Conservation (phyloP, 1,140 invertebrate genomes). For the Chymomyza costata region DNA sequence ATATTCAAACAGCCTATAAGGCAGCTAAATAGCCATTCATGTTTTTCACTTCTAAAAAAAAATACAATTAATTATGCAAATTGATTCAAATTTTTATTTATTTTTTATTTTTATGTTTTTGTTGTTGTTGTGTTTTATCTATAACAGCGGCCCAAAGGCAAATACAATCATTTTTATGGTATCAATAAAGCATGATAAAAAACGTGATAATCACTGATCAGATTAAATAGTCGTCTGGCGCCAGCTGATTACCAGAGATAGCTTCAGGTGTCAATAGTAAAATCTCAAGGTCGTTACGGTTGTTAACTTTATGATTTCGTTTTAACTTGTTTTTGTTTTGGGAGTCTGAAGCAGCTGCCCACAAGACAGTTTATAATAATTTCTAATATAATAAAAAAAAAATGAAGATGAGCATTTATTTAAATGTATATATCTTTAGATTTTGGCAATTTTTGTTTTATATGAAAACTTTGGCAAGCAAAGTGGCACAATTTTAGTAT, state of each 20-base stretch:
- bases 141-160: conserved; percentile 32
- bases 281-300: conserved; percentile 63
- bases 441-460: too few relatives aligned
- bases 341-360: too few relatives aligned
- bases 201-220: conserved; percentile 72
- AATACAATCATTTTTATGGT: conserved; percentile 71
- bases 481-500: too few relatives aligned
- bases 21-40: too few relatives aligned
- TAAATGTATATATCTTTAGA: too few relatives aligned
- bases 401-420: too few relatives aligned
- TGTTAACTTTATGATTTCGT: conserved; percentile 65
- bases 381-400: too few relatives aligned
- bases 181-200: conserved; percentile 72
- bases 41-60: conserved; percentile 36
- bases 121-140: conserved; percentile 28
- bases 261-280: conserved; percentile 66
- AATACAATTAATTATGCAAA: conserved; percentile 63
- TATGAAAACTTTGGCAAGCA: too few relatives aligned
- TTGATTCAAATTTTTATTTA: conserved; percentile 46
- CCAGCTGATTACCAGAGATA: conserved; percentile 61
- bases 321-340: conserved; percentile 43
- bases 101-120: conserved; percentile 27
- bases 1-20: conserved; percentile 63
- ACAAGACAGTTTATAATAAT: too few relatives aligned
- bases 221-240: conserved; percentile 65